Base-by-base conservation (phyloP, 2,888 invertebrate species). In the Epiblema foenella region DNA sequence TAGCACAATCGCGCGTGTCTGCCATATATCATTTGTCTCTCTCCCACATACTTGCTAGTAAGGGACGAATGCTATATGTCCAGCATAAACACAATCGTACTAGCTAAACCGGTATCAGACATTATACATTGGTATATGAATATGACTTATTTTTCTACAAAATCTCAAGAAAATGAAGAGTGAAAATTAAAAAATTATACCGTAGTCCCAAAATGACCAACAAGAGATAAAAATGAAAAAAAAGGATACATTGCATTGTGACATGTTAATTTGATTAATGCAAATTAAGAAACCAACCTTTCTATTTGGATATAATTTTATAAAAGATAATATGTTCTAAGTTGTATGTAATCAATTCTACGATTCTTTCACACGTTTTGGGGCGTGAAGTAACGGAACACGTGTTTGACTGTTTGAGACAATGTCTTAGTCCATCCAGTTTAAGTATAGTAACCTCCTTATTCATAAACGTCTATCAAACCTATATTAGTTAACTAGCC, bases 321-420 rank as follows among this genome's bases (percentile, higher is more conserved):
- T 64, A 37, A 64, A 64, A 64, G 15, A 54, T 64, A 64, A 37
- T 64, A 60, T 29, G 24, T 52, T 64, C 8, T 64, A 64, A 64
- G 64, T 64, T 64, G 63, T 64, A 64, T 64, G 64, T 64, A 64
- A 64, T 64, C 64, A 64, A 52, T 64, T 64, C 24, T 64, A 24
- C 64, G n/a, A 54, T 54, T 64, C 0, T 46, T 63, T 54, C 39
- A 52, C 24, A 20, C 7, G n/a, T 29, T 24, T 29, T 7, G 37
- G 20, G 52, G 64, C 52, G 54, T 39, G 20, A 11, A 39, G 64
- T 64, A 20, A 66, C 17, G 56, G 33, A 33, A 65, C 24, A 54
- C 58, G n/a, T 20, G 39, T 20, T 20, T 64, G 20, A 10, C 39
- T 29, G 12, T 10, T 42, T n/a, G 18, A 2, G 12, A 10, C 33